phyloP scores from a whole-genome alignment of 2,113 vertebrate species.

The Ia io region DNA sequence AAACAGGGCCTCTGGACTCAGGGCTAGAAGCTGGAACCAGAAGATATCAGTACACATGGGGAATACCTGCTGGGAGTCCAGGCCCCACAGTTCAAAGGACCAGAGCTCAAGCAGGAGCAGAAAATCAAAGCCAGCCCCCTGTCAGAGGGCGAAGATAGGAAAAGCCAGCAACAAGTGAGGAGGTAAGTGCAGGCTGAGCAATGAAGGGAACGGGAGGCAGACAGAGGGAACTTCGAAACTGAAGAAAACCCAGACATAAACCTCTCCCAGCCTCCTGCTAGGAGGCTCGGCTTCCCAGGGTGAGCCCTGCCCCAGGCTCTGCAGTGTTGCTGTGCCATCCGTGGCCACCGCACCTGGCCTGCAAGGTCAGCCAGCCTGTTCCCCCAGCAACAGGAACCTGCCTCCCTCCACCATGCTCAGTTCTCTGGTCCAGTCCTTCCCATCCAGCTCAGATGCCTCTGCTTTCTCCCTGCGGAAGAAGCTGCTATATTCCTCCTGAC shows the following conservation, averaged over 20 bases:
- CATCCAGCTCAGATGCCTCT: neutral
- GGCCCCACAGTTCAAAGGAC: neutral
- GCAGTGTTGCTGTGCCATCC: rapidly evolving
- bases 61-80: neutral
- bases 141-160: neutral
- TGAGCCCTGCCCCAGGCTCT: neutral
- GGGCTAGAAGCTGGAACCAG: neutral
- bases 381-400: neutral
- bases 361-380: neutral
- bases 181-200: neutral
- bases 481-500: neutral
- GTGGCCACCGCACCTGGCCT: neutral
- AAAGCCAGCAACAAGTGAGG: neutral
- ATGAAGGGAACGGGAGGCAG: neutral
- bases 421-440: neutral
- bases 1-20: neutral
- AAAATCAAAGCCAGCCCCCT: neutral
- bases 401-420: neutral
- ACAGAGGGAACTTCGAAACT: neutral
- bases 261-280: neutral
- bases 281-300: neutral
- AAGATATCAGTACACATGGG: neutral
- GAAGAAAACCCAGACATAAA: neutral
- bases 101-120: neutral
- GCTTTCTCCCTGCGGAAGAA: neutral